Conservation (phyloP, 2,113 vertebrate genomes). For the Indri indri region DNA sequence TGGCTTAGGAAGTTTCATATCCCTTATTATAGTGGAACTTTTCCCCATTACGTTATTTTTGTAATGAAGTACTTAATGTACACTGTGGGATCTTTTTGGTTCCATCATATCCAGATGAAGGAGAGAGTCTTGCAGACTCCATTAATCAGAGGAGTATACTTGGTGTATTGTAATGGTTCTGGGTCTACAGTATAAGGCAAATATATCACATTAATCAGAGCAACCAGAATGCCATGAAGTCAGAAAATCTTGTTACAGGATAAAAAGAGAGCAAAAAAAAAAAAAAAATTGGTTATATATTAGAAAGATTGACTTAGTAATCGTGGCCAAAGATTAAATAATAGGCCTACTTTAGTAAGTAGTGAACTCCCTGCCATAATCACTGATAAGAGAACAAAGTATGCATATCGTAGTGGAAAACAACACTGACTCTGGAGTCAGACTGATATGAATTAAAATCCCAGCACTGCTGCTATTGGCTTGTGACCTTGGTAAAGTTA, state of each 20-base stretch:
- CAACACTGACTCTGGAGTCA: neutral
- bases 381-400: neutral
- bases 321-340: neutral
- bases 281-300: neutral
- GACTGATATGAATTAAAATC: neutral
- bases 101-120: neutral
- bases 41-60: neutral
- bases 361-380: neutral
- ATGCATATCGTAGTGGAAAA: neutral
- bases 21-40: neutral
- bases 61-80: neutral
- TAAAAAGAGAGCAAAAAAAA: neutral
- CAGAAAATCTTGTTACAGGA: neutral
- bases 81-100: neutral
- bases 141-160: neutral
- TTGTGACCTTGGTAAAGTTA: constrained; percentile 1
- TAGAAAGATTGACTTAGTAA: neutral
- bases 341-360: neutral
- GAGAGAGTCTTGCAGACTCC: neutral
- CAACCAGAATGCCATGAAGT: neutral
- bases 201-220: neutral
- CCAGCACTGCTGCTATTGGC: neutral
- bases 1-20: neutral
- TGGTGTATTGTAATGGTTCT: neutral
- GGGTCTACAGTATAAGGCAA: neutral